These are phyloP conservation scores for Gymnothorax reevesii DNA, from an alignment of 2,797 vertebrate genomes.

Conservation along the genomic window DNA sequence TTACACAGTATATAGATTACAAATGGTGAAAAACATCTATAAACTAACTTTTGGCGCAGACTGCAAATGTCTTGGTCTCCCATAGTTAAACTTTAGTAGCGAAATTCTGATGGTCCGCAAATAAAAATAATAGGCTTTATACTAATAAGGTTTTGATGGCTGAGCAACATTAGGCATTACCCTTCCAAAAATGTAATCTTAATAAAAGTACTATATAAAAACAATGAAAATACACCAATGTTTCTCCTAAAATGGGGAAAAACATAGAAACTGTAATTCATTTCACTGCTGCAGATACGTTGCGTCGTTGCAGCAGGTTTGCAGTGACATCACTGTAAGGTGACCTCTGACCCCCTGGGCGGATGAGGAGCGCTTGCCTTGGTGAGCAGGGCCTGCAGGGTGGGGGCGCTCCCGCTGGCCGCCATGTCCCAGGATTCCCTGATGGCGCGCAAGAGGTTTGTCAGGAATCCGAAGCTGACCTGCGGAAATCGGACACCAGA, in stretches of 20 bases:
- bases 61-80: no score
- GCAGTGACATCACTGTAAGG: slow-evolving; percentile 3
- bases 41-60: no score
- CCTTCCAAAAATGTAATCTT: no score
- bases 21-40: no score
- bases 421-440: slow-evolving; percentile 66
- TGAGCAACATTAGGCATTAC: no score
- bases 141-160: not conserved
- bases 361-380: slow-evolving; percentile 62
- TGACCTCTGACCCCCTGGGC: not conserved
- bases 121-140: not conserved
- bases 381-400: slow-evolving; percentile 73
- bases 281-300: no score
- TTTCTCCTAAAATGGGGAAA: no score
- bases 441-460: slow-evolving; percentile 71
- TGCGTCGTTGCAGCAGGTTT: no score
- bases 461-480: slow-evolving; percentile 86
- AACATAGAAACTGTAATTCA: no score
- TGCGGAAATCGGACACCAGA: slow-evolving; percentile 47
- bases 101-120: not conserved
- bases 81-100: not conserved
- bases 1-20: no score
- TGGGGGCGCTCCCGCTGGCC: slow-evolving; percentile 50
- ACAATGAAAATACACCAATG: no score
- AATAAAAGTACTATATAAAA: no score